Evolutionary conservation across 2,113 vertebrate genomes (phyloP), one percentile per base, ranked within the genome.

Genomic region (Gadus macrocephalus): DNA sequence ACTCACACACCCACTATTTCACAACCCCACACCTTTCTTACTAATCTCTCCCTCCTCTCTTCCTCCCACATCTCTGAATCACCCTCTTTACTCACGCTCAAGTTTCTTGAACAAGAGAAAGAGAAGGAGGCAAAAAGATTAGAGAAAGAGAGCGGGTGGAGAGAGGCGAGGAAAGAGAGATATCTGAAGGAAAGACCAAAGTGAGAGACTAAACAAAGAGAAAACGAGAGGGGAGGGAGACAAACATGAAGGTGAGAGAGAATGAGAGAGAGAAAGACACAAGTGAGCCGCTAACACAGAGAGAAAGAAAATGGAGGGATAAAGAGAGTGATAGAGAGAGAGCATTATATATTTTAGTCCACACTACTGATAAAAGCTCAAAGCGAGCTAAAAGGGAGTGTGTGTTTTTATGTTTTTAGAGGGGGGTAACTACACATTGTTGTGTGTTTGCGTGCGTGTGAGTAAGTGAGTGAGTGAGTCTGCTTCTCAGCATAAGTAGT

Each of bases 1-100:
- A 70, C 38, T 66, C 68, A 79, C 73, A 42, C 73, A 42, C 69
- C 25, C 19, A 60, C 64, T 17, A 78, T 79, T 82, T 77, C 71
- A 68, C 76, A 79, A 75, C 74, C 69, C 55, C 67, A 20, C 62
- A 65, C 27, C 17, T 60, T 35, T 35, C 4, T 72, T 19, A 68
- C 42, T 58, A 66, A 71, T 62, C 67, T 35, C 58, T 68, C 4
- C 58, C 74, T 79, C 74, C 75, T 67, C 16, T 14, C 53, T 16
- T 16, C 53, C 53, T 58, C 55, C 55, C 15, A 75, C 71, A 69
- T 68, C 11, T 65, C 67, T 87, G 72, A 75, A 60, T 77, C 77
- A 74, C 53, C 60, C 55, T 65, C 14, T 61, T 53, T 25, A 62
- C 53, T 60, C 70, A 64, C 42, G 49, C 67, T 70, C n/a, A 12